Base-by-base conservation (phyloP, 1,140 invertebrate genomes). In the Pseudomyrmex flavicornis region DNA sequence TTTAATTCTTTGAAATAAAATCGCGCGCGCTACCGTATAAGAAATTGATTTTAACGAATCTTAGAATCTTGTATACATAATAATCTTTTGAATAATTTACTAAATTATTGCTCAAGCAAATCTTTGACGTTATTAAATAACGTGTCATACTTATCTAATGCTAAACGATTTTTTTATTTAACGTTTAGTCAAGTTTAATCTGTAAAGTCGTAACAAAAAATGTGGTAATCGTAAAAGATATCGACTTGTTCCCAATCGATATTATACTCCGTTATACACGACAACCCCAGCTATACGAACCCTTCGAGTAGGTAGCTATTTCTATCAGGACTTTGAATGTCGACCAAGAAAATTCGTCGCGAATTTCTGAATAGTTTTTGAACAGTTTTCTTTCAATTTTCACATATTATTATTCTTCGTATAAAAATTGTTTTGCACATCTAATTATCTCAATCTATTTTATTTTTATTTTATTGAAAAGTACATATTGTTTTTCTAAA, bases 231-330 rank as follows among this genome's bases (percentile, higher is more conserved):
- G 26, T 58, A 15, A 59, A 70, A 59, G 3, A 50, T 68, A 66
- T 73, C 54, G 22, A 85, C 52, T 46, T 69, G 12, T n/a, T 61
- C 13, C 35, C 56, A 54, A 86, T 85, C 75, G 48, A 74, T 76
- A 75, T 85, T 84, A 54, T 61, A 62, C 68, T 86, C n/a, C 54
- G 46, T 73, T 75, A 69, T 76, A 70, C 63, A 80, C 74, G 63
- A 50, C 44, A 50, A 69, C 20, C 44, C 54, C 15, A 35, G n/a
- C 56, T 83, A 66, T 26, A 35, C 0, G 13, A 63, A 83, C 44
- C 72, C 72, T 85, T 66, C 46, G 84, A 83, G 35, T 35, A 35
- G 35, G 35, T 35, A 35, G 35, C 50, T 54, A 56, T 79, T 79
- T 69, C 66, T 70, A 70, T 70, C 66, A 70, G 54, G 48, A 54